Evolutionary conservation across 2,113 vertebrate genomes (phyloP), one percentile per base, ranked within the genome.

Genomic region (Lethenteron camtschaticum): DNA sequence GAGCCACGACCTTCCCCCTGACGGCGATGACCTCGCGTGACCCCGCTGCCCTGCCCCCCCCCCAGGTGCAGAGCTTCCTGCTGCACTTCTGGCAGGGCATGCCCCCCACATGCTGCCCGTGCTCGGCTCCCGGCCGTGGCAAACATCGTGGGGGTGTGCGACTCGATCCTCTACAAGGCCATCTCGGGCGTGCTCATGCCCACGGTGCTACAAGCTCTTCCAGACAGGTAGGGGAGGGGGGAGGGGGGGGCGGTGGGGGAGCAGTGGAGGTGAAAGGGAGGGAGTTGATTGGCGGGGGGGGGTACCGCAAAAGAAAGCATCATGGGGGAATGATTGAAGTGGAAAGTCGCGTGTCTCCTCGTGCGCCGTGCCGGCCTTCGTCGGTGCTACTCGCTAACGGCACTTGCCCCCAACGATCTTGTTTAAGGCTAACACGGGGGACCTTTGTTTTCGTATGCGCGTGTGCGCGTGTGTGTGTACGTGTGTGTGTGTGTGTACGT

Each of bases 21-120:
- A 41, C 41, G 41, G 41, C 41, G 41, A 41, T 41, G 5, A 41
- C 41, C 41, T 41, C 41, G 41, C 41, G 41, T 41, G 41, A 41
- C 41, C 41, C 41, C 41, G 6, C 41, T 41, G 4, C 41, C 41
- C 41, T 41, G 24, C 41, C 41, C 10, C 8, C 12, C 56, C 14
- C 72, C 16, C 79, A 99, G 95, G 95, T 99, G 82, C 95, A 99
- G 79, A 96, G 92, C 79, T 99, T 99, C 80, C 84, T 99, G 81
- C 84, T 99, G 82, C 95, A 99, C 86, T 99, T 97, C 85, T 99
- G 95, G 94, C 94, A 99, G 85, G 94, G 94, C 71, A 99, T 99
- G 95, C 95, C 95, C 0, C 95, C 72, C 95, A 99, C 79, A 99
- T 97, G 92, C 83, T 97, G 73, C 92, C 92, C 0, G 90, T 99